Conservation (phyloP, 2,888 invertebrate genomes). For the Listrodromus nycthemerus region DNA sequence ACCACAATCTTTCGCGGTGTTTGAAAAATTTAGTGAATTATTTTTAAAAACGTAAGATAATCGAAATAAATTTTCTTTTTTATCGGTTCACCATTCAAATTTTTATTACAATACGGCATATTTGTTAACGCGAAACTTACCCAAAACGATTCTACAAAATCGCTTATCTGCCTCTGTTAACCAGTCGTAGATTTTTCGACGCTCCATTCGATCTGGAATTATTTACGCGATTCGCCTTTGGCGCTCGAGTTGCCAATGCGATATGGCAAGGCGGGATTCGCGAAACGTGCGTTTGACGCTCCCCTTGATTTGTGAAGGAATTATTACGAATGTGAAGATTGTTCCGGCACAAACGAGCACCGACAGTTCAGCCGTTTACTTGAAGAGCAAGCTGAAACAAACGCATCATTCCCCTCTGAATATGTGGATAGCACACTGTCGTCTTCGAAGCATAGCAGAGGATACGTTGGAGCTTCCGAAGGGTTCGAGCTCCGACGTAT, state of each 20-base stretch:
- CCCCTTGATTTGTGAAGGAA: conserved; percentile 33
- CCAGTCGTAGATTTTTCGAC: conserved; percentile 13
- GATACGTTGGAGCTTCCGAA: conserved; percentile 34
- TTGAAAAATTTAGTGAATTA: neutral
- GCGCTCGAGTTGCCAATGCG: conserved; percentile 8
- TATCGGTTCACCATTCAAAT: conserved; percentile 23
- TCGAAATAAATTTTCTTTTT: neutral
- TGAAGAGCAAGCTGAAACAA: conserved; percentile 87
- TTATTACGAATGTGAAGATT: conserved; percentile 45
- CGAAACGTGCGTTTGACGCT: conserved; percentile 39
- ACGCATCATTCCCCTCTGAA: conserved; percentile 68
- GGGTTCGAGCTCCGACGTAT: conserved; percentile 32
- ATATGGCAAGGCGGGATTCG: conserved; percentile 1
- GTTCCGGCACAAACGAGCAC: conserved; percentile 25
- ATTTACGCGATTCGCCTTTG: conserved; percentile 24
- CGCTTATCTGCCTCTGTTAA: neutral
- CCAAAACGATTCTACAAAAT: conserved; percentile 2
- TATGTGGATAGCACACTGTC: conserved; percentile 8
- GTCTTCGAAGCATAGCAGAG: conserved; percentile 27
- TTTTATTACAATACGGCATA: conserved; percentile 54
- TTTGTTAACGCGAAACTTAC: conserved; percentile 23
- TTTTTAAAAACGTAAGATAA: no score
- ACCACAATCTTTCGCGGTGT: neutral
- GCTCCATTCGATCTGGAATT: conserved; percentile 24
- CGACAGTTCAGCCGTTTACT: conserved; percentile 79